Evolutionary conservation across 2,888 invertebrate genomes (phyloP).

Genomic region (Pegoplata infirma): DNA sequence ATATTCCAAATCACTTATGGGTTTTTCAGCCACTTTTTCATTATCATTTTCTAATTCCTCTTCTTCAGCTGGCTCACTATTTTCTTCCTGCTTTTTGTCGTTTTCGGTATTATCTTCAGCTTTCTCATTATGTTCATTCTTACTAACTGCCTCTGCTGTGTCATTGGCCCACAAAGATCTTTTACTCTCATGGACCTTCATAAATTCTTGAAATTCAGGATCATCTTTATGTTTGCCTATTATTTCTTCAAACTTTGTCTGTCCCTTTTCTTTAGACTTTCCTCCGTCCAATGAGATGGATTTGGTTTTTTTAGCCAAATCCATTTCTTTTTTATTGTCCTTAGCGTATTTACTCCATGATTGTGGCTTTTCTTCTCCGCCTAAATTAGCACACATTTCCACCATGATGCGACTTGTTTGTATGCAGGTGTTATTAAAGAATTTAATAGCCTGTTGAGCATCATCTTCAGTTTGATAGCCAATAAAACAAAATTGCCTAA

Average conservation of each 20-base stretch:
- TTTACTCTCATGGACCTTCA: slow-evolving; percentile 87
- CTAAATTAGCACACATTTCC: slow-evolving; percentile 84
- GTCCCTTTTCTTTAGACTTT: slow-evolving; percentile 76
- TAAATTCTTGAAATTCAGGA: slow-evolving; percentile 92
- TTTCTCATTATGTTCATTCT: slow-evolving; percentile 42
- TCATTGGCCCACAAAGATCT: slow-evolving; percentile 81
- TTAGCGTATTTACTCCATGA: slow-evolving; percentile 95
- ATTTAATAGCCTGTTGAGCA: slow-evolving; percentile 86
- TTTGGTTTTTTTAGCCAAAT: slow-evolving; percentile 77
- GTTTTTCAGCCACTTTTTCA: slow-evolving; percentile 83
- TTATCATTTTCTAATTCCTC: slow-evolving; percentile 60
- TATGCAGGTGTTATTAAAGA: slow-evolving; percentile 91
- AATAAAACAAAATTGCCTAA: slow-evolving; percentile 95
- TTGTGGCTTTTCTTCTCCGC: slow-evolving; percentile 87
- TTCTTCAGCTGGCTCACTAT: slow-evolving; percentile 73
- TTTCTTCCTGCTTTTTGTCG: slow-evolving; percentile 70
- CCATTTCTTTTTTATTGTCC: slow-evolving; percentile 82
- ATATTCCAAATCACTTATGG: slow-evolving; percentile 89
- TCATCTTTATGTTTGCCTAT: slow-evolving; percentile 90
- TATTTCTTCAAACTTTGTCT: slow-evolving; percentile 82
- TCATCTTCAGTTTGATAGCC: slow-evolving; percentile 91
- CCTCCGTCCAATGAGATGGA: slow-evolving; percentile 81
- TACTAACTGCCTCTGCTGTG: slow-evolving; percentile 68
- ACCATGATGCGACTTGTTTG: slow-evolving; percentile 90
- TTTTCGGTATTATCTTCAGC: slow-evolving; percentile 67